These are phyloP conservation scores for Hormaphis cornu DNA, from an alignment of 1,140 invertebrate species.

Conservation along the genomic window DNA sequence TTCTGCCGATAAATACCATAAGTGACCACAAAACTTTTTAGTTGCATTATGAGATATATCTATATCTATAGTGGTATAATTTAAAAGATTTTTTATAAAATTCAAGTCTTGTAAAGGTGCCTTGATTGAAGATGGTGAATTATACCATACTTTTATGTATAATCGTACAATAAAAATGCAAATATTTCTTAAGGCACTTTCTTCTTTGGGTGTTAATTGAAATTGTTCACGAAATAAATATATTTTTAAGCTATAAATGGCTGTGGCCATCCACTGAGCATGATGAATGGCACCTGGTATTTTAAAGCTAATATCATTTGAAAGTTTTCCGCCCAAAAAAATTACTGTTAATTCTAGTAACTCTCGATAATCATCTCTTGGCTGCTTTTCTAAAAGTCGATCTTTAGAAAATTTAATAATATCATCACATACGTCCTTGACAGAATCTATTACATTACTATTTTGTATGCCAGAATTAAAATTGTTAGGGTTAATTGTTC, in stretches of 20 bases:
- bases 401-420: not conserved
- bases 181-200: slow-evolving; percentile 29
- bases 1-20: slow-evolving; percentile 40
- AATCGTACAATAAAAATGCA: slow-evolving; percentile 35
- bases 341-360: slow-evolving; percentile 16
- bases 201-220: slow-evolving; percentile 33
- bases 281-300: slow-evolving; percentile 12
- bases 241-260: not conserved
- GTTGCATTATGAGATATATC: slow-evolving; percentile 34
- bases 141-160: slow-evolving; percentile 35
- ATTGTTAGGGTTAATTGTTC: slow-evolving; percentile 21
- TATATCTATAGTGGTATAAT: not conserved
- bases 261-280: not conserved
- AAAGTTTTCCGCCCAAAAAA: not conserved
- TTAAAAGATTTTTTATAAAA: slow-evolving; percentile 20
- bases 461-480: slow-evolving; percentile 11
- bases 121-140: slow-evolving; percentile 16
- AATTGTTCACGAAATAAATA: slow-evolving; percentile 3
- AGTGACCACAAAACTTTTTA: slow-evolving; percentile 37
- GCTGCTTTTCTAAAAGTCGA: not conserved
- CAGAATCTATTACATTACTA: not conserved
- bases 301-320: not conserved
- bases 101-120: slow-evolving; percentile 26
- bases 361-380: slow-evolving; percentile 26
- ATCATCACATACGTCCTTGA: not conserved